Evolutionary conservation across 2,888 invertebrate genomes (phyloP).

Genomic region (Cephus rjabovi): DNA sequence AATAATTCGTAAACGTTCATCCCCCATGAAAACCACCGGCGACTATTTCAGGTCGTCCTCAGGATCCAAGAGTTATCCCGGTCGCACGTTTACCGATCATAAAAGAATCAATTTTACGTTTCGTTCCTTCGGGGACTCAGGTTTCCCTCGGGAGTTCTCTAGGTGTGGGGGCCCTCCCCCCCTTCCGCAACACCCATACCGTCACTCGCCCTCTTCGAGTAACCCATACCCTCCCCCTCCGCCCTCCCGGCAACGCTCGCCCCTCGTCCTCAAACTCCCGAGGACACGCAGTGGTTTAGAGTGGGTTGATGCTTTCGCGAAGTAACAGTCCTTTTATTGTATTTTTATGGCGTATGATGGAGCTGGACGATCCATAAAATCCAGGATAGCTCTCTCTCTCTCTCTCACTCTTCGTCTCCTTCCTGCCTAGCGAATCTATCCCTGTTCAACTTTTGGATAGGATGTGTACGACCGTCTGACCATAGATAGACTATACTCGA

Average conservation of each 20-base stretch:
- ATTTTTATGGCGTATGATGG: conserved; percentile 64
- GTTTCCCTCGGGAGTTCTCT: conserved; percentile 11
- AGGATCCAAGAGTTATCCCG: conserved; percentile 7
- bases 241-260: conserved; percentile 15
- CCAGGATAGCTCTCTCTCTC: conserved; percentile 44
- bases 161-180: conserved; percentile 1
- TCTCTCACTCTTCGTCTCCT: conserved; percentile 35
- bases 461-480: not conserved
- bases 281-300: conserved; percentile 52
- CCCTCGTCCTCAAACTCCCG: conserved; percentile 31
- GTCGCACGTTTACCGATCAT: conserved; percentile 54
- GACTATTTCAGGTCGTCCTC: not conserved
- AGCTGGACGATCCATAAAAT: conserved; percentile 65
- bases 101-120: conserved; percentile 63
- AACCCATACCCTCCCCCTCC: conserved; percentile 23
- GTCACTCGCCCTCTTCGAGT: not conserved
- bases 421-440: not conserved
- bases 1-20: not conserved
- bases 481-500: not conserved
- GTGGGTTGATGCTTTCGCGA: conserved; percentile 45
- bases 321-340: conserved; percentile 64
- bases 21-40: not conserved
- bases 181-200: not conserved
- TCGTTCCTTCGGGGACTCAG: conserved; percentile 14
- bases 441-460: not conserved